A percentile compares a stretch with the other conserved stretches of the same genome.
phyloP scores from a whole-genome alignment of 2,113 vertebrate genomes.

The Leptobrachium leishanense region DNA sequence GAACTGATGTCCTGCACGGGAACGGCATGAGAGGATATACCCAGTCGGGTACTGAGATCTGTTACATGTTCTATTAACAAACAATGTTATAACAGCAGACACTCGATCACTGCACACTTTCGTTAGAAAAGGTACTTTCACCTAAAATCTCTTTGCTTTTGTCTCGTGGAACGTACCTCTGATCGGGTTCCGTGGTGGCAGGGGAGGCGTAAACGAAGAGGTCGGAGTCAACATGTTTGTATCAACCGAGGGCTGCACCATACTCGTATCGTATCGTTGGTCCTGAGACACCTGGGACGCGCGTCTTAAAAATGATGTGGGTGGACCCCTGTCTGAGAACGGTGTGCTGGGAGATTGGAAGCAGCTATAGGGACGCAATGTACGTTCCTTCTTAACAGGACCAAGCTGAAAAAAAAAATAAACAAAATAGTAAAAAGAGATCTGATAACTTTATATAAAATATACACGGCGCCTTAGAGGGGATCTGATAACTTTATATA shows the following conservation, averaged over 20 bases:
- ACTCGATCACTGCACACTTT: too few relatives aligned
- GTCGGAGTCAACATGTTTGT: conserved; percentile 42
- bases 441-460: too few relatives aligned
- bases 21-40: too few relatives aligned
- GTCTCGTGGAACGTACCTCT: conserved; percentile 52
- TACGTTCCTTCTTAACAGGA: conserved; percentile 59
- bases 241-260: conserved; percentile 44
- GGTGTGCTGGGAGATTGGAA: conserved; percentile 46
- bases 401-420: conserved; percentile 51
- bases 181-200: conserved; percentile 56
- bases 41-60: too few relatives aligned
- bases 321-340: conserved; percentile 44
- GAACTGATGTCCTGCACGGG: too few relatives aligned
- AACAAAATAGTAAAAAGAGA: too few relatives aligned
- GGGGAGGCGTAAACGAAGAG: conserved; percentile 49
- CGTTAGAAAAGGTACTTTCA: too few relatives aligned
- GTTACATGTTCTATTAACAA: too few relatives aligned
- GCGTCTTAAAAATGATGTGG: conserved; percentile 51
- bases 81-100: too few relatives aligned
- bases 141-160: too few relatives aligned
- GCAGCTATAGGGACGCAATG: conserved; percentile 56
- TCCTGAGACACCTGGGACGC: conserved; percentile 48
- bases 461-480: too few relatives aligned
- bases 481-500: too few relatives aligned
- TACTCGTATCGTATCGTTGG: conserved; percentile 27